Evolutionary conservation across 2,797 vertebrate species (phyloP).

Genomic region (Gorsachius magnificus): DNA sequence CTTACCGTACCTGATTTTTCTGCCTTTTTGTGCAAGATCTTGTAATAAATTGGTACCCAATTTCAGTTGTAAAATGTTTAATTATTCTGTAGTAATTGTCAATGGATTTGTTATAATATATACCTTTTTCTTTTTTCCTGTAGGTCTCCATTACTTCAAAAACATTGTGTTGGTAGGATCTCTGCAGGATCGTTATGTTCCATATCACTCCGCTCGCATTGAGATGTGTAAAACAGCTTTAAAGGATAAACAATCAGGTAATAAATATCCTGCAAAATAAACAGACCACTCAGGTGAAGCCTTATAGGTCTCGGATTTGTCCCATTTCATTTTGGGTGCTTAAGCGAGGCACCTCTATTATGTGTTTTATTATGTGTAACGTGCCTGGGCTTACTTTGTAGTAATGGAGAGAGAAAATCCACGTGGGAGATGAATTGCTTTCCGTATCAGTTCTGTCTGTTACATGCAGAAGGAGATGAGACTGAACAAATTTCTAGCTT

Average conservation of each 20-base stretch:
- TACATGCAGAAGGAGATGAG: not conserved
- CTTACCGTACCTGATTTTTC: not conserved
- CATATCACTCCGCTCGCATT: constrained; percentile 97
- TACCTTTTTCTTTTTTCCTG: constrained; percentile 3
- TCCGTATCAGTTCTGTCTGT: not conserved
- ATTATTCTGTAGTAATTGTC: not conserved
- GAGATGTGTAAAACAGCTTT: constrained; percentile 99
- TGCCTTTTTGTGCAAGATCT: not conserved
- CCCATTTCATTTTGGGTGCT: not conserved
- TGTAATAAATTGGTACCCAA: not conserved
- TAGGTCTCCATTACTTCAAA: constrained; percentile 97
- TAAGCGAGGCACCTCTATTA: not conserved
- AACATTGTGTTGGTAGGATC: constrained; percentile 97
- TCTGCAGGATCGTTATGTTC: constrained; percentile 97
- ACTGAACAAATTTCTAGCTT: not conserved
- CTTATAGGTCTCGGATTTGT: not conserved
- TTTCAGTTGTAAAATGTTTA: not conserved
- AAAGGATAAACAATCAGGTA: constrained; percentile 98
- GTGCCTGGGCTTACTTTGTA: not conserved
- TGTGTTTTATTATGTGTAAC: not conserved
- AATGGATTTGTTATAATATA: not conserved
- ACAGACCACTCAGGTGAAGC: not conserved
- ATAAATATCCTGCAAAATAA: constrained; percentile 23
- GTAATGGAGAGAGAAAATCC: not conserved
- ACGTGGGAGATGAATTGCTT: not conserved